These are phyloP conservation scores for Anguilla marmorata DNA, from an alignment of 2,797 vertebrate genomes.

Conservation along the genomic window DNA sequence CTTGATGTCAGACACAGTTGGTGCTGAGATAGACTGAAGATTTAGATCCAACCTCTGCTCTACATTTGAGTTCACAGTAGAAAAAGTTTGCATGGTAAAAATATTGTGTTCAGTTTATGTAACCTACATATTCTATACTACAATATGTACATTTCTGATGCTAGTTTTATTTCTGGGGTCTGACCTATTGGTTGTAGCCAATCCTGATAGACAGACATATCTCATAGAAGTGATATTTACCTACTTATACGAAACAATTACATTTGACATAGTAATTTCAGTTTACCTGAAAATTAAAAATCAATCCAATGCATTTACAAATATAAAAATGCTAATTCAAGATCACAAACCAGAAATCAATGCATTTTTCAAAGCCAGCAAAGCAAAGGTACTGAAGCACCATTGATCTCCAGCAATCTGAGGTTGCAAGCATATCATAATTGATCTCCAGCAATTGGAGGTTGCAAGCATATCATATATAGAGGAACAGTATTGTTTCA, in stretches of 20 bases:
- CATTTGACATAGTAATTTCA: constrained; percentile 49
- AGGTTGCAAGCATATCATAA: neutral
- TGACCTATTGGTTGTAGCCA: neutral
- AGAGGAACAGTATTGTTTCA: neutral
- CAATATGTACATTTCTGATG: neutral
- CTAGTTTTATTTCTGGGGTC: neutral
- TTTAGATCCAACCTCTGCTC: neutral
- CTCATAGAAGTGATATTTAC: neutral
- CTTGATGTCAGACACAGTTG: neutral
- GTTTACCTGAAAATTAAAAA: constrained; percentile 47
- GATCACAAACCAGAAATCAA: constrained; percentile 5
- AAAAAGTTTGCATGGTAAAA: neutral
- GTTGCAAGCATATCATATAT: neutral
- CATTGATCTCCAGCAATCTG: neutral
- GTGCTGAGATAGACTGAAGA: neutral
- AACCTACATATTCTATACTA: neutral
- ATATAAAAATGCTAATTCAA: constrained; percentile 25
- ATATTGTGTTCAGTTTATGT: neutral
- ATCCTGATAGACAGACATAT: neutral
- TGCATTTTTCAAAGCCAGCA: constrained; percentile 44
- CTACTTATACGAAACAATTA: neutral
- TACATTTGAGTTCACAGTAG: neutral
- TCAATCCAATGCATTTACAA: neutral
- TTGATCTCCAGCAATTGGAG: neutral
- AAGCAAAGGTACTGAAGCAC: constrained; percentile 49